These are phyloP conservation scores for Valencia hispanica DNA, from an alignment of 2,797 vertebrate genomes.

Conservation along the genomic window DNA sequence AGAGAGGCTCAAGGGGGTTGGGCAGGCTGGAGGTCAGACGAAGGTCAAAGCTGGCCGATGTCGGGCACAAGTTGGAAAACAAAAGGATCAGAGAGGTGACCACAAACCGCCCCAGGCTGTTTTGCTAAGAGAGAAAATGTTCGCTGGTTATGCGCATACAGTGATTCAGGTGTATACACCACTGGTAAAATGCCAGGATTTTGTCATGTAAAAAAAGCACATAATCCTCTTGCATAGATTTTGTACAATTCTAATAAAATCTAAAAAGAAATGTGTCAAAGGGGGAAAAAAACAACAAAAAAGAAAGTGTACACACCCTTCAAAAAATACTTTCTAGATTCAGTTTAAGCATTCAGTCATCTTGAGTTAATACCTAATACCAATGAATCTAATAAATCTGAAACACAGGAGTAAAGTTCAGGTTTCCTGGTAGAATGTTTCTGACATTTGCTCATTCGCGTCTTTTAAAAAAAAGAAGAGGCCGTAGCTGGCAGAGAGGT, in stretches of 20 bases:
- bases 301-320: too few relatives aligned
- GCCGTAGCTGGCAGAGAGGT: too few relatives aligned
- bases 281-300: background rate
- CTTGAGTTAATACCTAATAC: too few relatives aligned
- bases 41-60: constrained; percentile 57
- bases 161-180: background rate
- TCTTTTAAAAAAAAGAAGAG: background rate
- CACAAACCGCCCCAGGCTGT: constrained; percentile 13
- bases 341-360: too few relatives aligned
- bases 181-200: background rate
- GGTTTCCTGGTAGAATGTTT: background rate
- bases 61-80: constrained; percentile 49
- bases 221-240: background rate
- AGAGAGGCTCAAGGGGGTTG: constrained; percentile 50
- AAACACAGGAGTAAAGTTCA: too few relatives aligned
- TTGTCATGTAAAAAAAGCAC: background rate
- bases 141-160: background rate
- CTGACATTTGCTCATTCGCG: background rate
- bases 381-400: too few relatives aligned
- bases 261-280: background rate
- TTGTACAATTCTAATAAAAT: background rate
- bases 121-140: constrained; percentile 20
- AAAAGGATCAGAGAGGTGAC: constrained; percentile 27
- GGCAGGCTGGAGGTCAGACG: constrained; percentile 24
- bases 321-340: too few relatives aligned